Conservation (phyloP, 2,113 vertebrate species). For the Pluvialis apricaria region DNA sequence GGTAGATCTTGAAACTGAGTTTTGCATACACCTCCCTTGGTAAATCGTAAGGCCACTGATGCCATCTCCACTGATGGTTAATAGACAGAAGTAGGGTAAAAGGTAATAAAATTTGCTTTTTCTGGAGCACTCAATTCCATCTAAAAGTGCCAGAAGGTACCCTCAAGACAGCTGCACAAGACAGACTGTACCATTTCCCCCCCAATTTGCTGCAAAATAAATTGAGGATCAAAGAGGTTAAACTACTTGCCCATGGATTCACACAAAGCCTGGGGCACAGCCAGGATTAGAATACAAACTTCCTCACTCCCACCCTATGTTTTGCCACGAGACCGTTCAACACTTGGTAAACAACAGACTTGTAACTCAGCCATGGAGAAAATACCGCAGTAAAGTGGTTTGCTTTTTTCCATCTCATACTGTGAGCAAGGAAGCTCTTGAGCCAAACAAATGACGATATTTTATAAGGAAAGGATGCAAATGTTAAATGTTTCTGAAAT, state of each 20-base stretch:
- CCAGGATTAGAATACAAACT: not conserved
- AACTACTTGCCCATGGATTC: not conserved
- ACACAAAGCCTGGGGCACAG: not conserved
- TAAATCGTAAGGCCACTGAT: not conserved
- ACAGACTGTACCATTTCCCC: not conserved
- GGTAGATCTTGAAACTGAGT: not conserved
- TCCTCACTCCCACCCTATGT: not conserved
- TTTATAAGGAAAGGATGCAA: not conserved
- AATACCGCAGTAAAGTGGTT: not conserved
- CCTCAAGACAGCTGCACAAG: not conserved
- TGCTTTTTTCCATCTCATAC: not conserved
- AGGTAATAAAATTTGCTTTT: constrained; percentile 35
- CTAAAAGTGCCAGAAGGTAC: constrained; percentile 25
- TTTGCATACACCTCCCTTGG: not conserved
- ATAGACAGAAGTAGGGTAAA: not conserved
- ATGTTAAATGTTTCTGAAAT: not conserved
- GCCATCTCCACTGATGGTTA: not conserved
- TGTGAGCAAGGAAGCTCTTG: not conserved
- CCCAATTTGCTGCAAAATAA: constrained; percentile 28
- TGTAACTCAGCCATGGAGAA: not conserved
- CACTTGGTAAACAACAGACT: not conserved
- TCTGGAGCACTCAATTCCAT: constrained; percentile 15
- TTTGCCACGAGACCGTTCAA: not conserved
- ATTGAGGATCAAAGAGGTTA: constrained; percentile 44
- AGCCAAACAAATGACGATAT: not conserved